These are phyloP conservation scores for Leptodactylus fuscus DNA, from an alignment of 2,113 vertebrate genomes.

Conservation along the genomic window DNA sequence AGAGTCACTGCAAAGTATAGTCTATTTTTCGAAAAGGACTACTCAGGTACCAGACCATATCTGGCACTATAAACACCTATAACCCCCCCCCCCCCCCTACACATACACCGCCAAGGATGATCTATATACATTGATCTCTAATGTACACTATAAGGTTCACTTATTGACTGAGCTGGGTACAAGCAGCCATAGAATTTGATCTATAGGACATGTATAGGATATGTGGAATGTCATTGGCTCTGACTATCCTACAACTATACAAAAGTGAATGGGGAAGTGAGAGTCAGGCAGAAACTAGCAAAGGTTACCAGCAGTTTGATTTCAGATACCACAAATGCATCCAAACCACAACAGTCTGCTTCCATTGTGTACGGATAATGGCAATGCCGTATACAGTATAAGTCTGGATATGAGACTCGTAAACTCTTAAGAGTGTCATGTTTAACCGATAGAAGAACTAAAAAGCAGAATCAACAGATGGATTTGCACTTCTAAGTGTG, in stretches of 20 bases:
- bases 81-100: too few species aligned
- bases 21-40: too few species aligned
- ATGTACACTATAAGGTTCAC: too few species aligned
- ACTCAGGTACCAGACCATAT: too few species aligned
- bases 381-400: background rate
- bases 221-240: background rate
- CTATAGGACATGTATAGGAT: background rate
- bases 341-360: constrained; percentile 2
- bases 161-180: background rate
- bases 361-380: background rate
- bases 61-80: too few species aligned
- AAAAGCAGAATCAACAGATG: constrained; percentile 3
- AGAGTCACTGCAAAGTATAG: too few species aligned
- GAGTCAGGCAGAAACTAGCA: background rate
- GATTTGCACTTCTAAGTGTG: constrained; percentile 14
- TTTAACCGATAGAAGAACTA: background rate
- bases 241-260: background rate
- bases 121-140: too few species aligned
- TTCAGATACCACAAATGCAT: background rate
- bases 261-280: background rate
- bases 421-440: constrained; percentile 4
- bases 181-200: background rate
- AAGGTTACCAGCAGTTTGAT: background rate
- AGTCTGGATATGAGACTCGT: background rate
- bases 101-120: too few species aligned